Conservation (phyloP, 2,113 vertebrate species). For the Oryzias curvinotus region DNA sequence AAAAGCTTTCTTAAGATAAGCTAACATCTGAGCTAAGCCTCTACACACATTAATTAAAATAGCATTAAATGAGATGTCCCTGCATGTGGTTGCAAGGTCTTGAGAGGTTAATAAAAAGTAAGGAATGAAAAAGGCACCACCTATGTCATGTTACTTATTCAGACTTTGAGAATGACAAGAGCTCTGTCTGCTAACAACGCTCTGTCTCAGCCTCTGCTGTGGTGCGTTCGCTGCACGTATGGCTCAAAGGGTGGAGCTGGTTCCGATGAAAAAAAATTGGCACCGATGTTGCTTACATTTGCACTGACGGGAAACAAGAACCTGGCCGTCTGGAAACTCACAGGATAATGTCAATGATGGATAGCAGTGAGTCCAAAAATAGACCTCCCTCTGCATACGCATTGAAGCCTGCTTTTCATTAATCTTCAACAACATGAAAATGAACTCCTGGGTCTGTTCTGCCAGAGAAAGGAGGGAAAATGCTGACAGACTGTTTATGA, state of each 20-base stretch:
- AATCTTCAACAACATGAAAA: conserved; percentile 80
- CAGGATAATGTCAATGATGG: conserved; percentile 63
- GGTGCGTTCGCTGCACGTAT: conserved; percentile 38
- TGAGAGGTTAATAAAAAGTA: too few species aligned
- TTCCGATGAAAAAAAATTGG: conserved; percentile 18
- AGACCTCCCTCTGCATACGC: conserved; percentile 64
- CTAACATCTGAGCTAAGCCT: too few species aligned
- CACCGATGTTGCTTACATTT: conserved; percentile 37
- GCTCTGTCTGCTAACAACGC: conserved; percentile 13
- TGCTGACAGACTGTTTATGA: conserved; percentile 75
- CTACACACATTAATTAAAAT: too few species aligned
- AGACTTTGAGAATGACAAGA: conserved; percentile 18
- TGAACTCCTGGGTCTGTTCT: conserved; percentile 72
- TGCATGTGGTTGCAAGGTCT: too few species aligned
- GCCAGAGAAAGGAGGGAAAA: conserved; percentile 43
- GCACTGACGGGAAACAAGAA: conserved; percentile 58
- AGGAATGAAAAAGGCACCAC: too few species aligned
- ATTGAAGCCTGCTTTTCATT: conserved; percentile 72
- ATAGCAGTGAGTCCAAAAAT: conserved; percentile 64
- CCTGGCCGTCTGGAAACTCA: conserved; percentile 50
- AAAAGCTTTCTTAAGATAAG: too few species aligned
- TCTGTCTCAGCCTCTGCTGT: conserved; percentile 3
- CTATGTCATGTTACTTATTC: neutral
- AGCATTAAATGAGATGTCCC: too few species aligned
- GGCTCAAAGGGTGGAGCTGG: conserved; percentile 32